Percentiles rank a stretch among this genome's conserved stretches.
These are phyloP conservation scores for Macaca mulatta DNA, from an alignment of 2,113 vertebrate genomes.

Conservation along the genomic window DNA sequence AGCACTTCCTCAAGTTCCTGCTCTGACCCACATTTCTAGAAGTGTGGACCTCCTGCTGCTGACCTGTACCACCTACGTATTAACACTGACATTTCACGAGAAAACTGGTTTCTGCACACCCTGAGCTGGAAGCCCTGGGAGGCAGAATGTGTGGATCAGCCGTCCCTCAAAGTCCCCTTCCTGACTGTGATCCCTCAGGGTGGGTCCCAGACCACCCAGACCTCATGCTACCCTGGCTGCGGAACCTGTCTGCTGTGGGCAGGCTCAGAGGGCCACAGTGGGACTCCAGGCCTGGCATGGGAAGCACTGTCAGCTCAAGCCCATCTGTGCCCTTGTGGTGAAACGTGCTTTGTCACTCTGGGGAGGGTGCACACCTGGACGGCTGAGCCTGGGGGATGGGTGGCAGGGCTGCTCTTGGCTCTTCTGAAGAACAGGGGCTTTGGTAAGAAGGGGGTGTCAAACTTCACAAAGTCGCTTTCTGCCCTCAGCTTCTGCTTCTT, in stretches of 20 bases:
- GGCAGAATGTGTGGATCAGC: neutral
- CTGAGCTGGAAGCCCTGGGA: neutral
- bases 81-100: neutral
- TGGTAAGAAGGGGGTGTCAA: slow-evolving; percentile 83
- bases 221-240: too few species aligned
- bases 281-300: neutral
- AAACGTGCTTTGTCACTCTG: neutral
- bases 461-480: slow-evolving; percentile 86
- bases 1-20: neutral
- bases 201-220: accelerated
- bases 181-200: neutral
- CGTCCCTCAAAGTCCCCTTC: too few species aligned
- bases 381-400: slow-evolving; percentile 44
- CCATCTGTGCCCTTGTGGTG: neutral
- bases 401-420: slow-evolving; percentile 66
- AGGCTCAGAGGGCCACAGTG: neutral
- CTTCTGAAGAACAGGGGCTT: slow-evolving; percentile 89
- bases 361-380: slow-evolving; percentile 63
- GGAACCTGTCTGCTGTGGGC: accelerated
- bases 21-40: neutral
- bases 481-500: slow-evolving; percentile 77
- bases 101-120: neutral
- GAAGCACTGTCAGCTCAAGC: neutral
- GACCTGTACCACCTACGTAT: accelerated
- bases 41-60: accelerated